These are phyloP conservation scores for Nymphalis polychloros DNA, from an alignment of 2,888 invertebrate genomes.

Conservation along the genomic window DNA sequence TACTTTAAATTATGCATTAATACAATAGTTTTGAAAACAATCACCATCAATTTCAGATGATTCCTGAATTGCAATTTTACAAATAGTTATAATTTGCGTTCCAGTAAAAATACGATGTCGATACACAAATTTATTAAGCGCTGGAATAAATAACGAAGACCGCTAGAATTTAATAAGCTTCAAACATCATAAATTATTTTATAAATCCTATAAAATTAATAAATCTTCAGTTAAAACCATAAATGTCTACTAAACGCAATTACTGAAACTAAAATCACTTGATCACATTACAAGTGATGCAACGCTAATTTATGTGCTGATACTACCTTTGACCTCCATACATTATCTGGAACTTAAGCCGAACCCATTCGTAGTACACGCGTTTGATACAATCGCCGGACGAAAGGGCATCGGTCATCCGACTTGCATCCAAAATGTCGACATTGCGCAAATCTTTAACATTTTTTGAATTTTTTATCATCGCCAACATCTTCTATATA, in stretches of 20 bases:
- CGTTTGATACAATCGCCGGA: slow-evolving; percentile 28
- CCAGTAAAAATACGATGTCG: too few species aligned
- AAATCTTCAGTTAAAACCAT: slow-evolving; percentile 2
- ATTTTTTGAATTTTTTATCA: slow-evolving; percentile 39
- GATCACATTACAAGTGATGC: slow-evolving; percentile 6
- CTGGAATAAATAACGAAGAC: neutral
- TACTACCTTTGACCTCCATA: slow-evolving; percentile 23
- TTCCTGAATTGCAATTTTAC: too few species aligned
- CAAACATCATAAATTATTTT: neutral
- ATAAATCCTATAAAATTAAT: neutral
- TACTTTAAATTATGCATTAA: too few species aligned
- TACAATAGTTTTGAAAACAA: too few species aligned
- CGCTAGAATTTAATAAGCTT: too few species aligned
- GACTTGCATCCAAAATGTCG: slow-evolving; percentile 27
- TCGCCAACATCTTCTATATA: slow-evolving; percentile 13
- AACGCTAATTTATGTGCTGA: slow-evolving; percentile 13
- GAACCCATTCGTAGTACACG: slow-evolving; percentile 23
- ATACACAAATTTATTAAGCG: too few species aligned
- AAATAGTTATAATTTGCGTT: too few species aligned
- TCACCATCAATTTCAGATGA: too few species aligned
- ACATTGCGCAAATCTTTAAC: slow-evolving; percentile 31
- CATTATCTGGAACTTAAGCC: slow-evolving; percentile 25
- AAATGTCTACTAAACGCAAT: neutral
- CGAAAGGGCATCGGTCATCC: slow-evolving; percentile 37
- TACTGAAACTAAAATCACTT: neutral